Percentiles rank a stretch among this genome's conserved stretches.
Evolutionary conservation across 2,113 vertebrate species (phyloP).

Genomic region (Tachuris rubrigastra): DNA sequence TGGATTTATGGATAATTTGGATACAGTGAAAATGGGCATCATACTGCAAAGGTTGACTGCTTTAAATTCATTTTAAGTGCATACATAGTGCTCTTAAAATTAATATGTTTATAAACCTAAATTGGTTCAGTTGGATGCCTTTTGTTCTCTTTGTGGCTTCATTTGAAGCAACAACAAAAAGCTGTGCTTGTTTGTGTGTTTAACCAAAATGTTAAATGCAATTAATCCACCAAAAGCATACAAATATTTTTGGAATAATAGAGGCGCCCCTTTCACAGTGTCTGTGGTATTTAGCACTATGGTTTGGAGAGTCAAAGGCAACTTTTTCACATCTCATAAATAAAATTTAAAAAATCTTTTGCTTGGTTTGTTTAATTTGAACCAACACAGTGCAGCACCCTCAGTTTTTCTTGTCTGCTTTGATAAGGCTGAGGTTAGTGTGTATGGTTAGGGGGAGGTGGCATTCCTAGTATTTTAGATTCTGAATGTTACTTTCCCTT

Average conservation of each 20-base stretch:
- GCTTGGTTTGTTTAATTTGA: conserved; percentile 4
- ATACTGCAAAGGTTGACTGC: conserved; percentile 45
- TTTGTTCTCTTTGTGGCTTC: conserved; percentile 67
- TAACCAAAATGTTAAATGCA: conserved; percentile 57
- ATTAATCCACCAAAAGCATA: conserved; percentile 54
- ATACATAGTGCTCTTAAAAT: conserved; percentile 66
- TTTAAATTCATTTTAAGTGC: conserved; percentile 68
- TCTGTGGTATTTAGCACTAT: conserved; percentile 53
- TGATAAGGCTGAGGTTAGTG: conserved; percentile 24
- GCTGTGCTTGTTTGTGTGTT: conserved; percentile 66
- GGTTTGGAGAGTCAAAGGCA: conserved; percentile 40
- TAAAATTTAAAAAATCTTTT: background rate
- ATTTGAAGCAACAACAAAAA: conserved; percentile 72
- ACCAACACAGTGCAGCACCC: background rate
- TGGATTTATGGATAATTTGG: conserved; percentile 75
- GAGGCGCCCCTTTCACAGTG: conserved; percentile 8
- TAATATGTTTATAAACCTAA: conserved; percentile 67
- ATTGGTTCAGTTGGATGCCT: conserved; percentile 67
- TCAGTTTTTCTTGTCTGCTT: background rate
- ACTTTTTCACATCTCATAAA: conserved; percentile 59
- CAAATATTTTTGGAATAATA: conserved; percentile 39
- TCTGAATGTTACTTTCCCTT: background rate
- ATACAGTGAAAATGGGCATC: conserved; percentile 60
- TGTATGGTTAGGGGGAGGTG: background rate
- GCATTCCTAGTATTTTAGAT: background rate